phyloP scores from a whole-genome alignment of 2,888 invertebrate genomes.

The Nebria brevicollis region DNA sequence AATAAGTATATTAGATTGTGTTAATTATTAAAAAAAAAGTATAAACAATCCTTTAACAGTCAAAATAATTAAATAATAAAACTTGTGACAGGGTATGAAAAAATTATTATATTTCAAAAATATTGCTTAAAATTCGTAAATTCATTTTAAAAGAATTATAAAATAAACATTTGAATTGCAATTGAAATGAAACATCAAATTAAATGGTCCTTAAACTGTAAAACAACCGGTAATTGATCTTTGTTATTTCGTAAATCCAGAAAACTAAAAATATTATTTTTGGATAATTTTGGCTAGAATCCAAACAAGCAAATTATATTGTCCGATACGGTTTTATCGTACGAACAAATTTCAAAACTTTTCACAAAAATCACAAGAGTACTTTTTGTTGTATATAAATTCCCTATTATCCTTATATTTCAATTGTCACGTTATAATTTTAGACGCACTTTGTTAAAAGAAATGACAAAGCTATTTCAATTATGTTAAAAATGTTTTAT shows the following conservation, averaged over 20 bases:
- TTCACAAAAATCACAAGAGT: background rate
- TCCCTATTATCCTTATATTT: background rate
- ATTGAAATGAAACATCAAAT: too few relatives aligned
- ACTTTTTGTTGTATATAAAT: background rate
- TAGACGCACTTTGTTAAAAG: background rate
- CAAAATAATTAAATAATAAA: too few relatives aligned
- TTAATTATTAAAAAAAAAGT: too few relatives aligned
- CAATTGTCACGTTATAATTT: background rate
- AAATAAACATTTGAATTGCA: too few relatives aligned
- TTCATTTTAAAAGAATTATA: too few relatives aligned
- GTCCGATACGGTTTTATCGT: constrained; percentile 2
- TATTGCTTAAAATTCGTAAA: too few relatives aligned
- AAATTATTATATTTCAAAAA: too few relatives aligned
- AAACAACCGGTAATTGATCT: constrained; percentile 13
- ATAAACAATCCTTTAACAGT: too few relatives aligned
- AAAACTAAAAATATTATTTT: constrained; percentile 33
- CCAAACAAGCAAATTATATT: constrained; percentile 26
- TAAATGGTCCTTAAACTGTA: background rate
- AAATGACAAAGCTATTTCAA: background rate
- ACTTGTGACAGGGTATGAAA: too few relatives aligned
- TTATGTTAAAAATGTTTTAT: background rate
- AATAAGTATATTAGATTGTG: background rate
- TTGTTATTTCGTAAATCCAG: constrained; percentile 31
- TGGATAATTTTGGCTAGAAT: constrained; percentile 24
- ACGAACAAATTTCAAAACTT: background rate